Conservation (phyloP, 2,797 vertebrate species). For the Forpus xanthops region DNA sequence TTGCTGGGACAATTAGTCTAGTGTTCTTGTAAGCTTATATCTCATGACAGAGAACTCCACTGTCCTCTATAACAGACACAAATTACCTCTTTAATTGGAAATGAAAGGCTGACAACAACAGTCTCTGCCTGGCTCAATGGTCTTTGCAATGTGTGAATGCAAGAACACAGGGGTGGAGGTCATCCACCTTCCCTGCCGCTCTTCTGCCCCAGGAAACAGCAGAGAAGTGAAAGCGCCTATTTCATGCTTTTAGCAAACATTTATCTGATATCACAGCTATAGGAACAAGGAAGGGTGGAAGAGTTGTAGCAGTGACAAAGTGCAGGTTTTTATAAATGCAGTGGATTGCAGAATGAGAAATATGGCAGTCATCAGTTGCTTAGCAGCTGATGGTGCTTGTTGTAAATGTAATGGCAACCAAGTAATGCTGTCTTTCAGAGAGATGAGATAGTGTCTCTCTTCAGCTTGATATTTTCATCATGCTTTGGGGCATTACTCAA, state of each 20-base stretch:
- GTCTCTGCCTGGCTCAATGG: not conserved
- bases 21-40: not conserved
- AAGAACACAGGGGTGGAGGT: not conserved
- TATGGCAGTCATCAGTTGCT: not conserved
- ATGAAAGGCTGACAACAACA: not conserved
- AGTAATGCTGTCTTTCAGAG: not conserved
- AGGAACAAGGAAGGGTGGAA: not conserved
- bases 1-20: slow-evolving; percentile 1
- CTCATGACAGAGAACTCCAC: not conserved
- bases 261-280: not conserved
- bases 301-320: not conserved
- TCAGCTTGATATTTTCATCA: not conserved
- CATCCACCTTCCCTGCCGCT: not conserved
- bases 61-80: not conserved
- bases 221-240: not conserved
- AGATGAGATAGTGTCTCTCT: not conserved
- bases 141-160: not conserved
- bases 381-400: not conserved
- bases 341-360: not conserved
- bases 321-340: not conserved
- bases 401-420: not conserved
- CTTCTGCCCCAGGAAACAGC: not conserved
- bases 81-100: not conserved
- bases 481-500: not conserved
- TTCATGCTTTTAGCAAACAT: not conserved